Evolutionary conservation across 2,113 vertebrate species (phyloP), one percentile per base, ranked within the genome.

Genomic region (Morphnarchus princeps): DNA sequence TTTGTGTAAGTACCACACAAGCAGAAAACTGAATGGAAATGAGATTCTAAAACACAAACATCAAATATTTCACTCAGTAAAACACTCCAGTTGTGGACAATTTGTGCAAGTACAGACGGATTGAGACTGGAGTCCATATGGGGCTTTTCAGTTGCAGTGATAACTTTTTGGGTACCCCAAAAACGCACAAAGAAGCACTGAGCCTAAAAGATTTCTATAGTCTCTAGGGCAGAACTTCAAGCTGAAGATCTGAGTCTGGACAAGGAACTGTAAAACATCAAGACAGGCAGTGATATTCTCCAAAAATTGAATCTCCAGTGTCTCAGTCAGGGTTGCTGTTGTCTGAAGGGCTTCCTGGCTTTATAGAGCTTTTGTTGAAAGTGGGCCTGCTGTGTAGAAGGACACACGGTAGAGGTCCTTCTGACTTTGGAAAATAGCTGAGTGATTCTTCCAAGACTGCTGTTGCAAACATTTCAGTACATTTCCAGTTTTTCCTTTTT

Each of bases 11-110:
- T 67, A 63, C 29, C 71, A 79, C 76, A 34, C 7, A 49, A 59
- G n/a, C 76, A 91, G 47, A 80, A 94, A 91, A 47, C 22, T 45
- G 62, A 89, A 89, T 59, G 63, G 65, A 84, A 93, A 87, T 90
- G 69, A 89, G 59, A 65, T 63, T 84, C 42, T 22, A 29, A 69
- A 89, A 73, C 20, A 47, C 31, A 10, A 47, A 55, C 28, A 58
- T 57, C 32, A 81, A 50, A 58, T 40, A 70, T 74, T 82, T 54
- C 57, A 16, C 10, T 58, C 38, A 9, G 16, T 19, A 7, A 66
- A 82, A 36, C 22, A 1, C 47, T 62, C 50, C 28, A 13, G 12
- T 28, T 19, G 18, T 31, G 50, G 28, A 54, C 61, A 38, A 78
- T 34, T 38, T 32, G 28, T 17, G 31, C 50, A 49, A n/a, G 36